Evolutionary conservation across 2,888 invertebrate species (phyloP), one percentile per base, ranked within the genome.

Genomic region (Harpalus rufipes): DNA sequence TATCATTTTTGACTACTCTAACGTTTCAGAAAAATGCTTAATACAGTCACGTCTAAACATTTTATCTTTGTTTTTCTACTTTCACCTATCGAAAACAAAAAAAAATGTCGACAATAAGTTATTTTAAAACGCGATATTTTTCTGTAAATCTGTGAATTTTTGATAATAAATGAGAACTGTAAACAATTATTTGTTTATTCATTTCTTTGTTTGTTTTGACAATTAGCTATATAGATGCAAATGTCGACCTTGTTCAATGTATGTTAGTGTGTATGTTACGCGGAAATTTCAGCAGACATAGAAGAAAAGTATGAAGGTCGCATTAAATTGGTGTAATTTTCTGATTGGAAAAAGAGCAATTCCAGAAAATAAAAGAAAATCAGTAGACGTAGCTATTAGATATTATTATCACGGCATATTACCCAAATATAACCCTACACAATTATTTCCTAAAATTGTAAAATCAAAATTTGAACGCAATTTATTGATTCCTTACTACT

Each of bases 151-250:
- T 59, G 14, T 59, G 59, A 16, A 4, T 51, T 51, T 51, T 12
- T 51, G 44, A 51, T 51, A 51, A 12, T 51, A 12, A 51, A 51
- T 51, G 44, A 51, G 10, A 51, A 12, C 39, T 12, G 68, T 68
- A 68, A 32, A 68, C 39, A 39, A 32, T 68, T 68, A 39, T 39
- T n/a, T 68, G 39, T 14, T 25, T 51, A 21, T 32, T 51, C 32
- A 78, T 16, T 25, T 12, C 41, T 32, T 80, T 80, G 61, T 80
- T 80, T 80, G 80, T 61, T 80, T 61, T 80, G 41, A 80, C 80
- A 80, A 80, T 80, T 80, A 80, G 25, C 61, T 16, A 14, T 61
- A 10, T 39, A 59, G 7, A 61, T 80, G 80, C 61, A 39, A 80
- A 59, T 80, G 18, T 12, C 21, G 61, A 68, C 18, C 76, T 76